These are phyloP conservation scores for Melanerpes formicivorus DNA, from an alignment of 2,113 vertebrate genomes.

Conservation along the genomic window DNA sequence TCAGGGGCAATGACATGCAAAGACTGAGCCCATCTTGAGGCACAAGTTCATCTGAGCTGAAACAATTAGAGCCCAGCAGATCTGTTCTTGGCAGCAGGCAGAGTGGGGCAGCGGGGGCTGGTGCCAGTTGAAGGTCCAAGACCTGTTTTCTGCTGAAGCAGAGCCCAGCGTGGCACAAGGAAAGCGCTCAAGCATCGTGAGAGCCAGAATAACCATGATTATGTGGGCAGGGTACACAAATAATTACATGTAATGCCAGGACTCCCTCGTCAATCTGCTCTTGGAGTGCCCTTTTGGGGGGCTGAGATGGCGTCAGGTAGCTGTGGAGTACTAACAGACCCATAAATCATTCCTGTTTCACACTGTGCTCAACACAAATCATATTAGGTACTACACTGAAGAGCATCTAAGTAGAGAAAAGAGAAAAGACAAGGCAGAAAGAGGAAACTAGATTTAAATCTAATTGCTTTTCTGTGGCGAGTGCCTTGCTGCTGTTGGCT, in stretches of 20 bases:
- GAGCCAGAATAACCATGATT: neutral
- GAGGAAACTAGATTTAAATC: conserved; percentile 55
- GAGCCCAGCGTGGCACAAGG: neutral
- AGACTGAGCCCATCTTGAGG: accelerated
- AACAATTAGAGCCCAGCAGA: neutral
- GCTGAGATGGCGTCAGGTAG: conserved; percentile 36
- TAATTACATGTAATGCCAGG: neutral
- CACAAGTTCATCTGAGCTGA: neutral
- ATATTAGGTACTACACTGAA: conserved; percentile 26
- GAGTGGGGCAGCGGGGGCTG: neutral
- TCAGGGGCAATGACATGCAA: neutral
- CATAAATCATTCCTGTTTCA: conserved; percentile 42
- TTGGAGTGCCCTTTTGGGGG: conserved; percentile 53
- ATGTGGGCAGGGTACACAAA: conserved; percentile 24
- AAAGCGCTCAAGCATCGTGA: neutral
- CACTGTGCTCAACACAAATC: conserved; percentile 42
- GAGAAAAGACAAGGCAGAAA: conserved; percentile 24
- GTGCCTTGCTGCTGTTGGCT: neutral
- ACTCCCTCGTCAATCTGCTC: conserved; percentile 32
- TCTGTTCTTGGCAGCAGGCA: neutral
- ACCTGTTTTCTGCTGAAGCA: conserved; percentile 3
- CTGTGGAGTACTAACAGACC: neutral
- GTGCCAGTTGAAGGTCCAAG: neutral
- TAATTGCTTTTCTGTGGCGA: conserved; percentile 35
- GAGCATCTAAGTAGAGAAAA: conserved; percentile 29